Conservation (phyloP, 2,888 invertebrate genomes). For the Ennomos quercinarius region DNA sequence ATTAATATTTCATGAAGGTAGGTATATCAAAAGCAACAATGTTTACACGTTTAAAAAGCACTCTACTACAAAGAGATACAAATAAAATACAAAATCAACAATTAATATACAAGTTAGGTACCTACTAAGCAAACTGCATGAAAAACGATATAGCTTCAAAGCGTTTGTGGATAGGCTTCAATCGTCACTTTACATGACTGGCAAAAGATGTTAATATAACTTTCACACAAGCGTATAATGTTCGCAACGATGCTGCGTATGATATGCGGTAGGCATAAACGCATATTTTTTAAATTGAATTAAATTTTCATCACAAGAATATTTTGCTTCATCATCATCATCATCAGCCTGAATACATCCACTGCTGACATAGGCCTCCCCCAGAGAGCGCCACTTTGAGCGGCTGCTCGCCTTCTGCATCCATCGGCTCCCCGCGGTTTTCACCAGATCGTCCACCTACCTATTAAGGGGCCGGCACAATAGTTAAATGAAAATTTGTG, state of each 20-base stretch:
- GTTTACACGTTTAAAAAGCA: conserved; percentile 21
- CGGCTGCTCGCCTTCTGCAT: no score
- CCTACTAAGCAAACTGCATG: conserved; percentile 36
- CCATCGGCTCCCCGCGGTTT: no score
- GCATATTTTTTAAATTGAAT: neutral
- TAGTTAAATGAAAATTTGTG: no score
- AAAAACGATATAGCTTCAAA: conserved; percentile 50
- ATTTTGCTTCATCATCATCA: no score
- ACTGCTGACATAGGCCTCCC: no score
- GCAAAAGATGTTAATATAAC: conserved; percentile 24
- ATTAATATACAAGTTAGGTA: conserved; percentile 43
- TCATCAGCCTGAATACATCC: no score
- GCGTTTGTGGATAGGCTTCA: conserved; percentile 49
- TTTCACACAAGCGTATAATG: conserved; percentile 23
- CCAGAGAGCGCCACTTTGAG: no score
- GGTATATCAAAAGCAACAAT: conserved; percentile 4
- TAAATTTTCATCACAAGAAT: no score
- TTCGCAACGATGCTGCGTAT: neutral
- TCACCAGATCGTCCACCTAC: no score
- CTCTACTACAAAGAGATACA: conserved; percentile 14
- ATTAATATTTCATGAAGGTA: neutral
- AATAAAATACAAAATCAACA: conserved; percentile 25
- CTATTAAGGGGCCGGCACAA: no score
- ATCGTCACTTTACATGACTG: conserved; percentile 44
- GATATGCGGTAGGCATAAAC: no score